Evolutionary conservation across 2,113 vertebrate genomes (phyloP).

Genomic region (Theropithecus gelada): DNA sequence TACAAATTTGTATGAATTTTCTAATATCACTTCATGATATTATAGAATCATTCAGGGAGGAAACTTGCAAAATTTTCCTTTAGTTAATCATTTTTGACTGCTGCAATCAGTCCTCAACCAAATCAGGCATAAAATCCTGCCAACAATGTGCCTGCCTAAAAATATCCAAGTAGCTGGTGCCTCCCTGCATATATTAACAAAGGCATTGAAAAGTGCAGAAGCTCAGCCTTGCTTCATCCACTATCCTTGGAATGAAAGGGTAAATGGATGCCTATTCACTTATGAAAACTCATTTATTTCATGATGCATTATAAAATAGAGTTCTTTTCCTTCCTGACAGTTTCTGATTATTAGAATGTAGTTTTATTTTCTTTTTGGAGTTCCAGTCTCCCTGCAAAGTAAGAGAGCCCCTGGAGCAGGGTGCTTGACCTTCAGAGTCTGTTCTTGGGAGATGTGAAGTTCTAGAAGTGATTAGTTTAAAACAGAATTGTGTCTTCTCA

Average conservation of each 20-base stretch:
- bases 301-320: slow-evolving; percentile 21
- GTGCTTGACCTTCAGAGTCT: neutral
- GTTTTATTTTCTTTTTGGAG: slow-evolving; percentile 2
- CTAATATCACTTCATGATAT: neutral
- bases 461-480: neutral
- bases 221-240: neutral
- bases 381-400: neutral
- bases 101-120: neutral
- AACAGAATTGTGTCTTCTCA: neutral
- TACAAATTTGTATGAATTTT: neutral
- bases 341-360: neutral
- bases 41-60: neutral
- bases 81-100: slow-evolving; percentile 6
- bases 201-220: neutral
- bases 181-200: neutral
- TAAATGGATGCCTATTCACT: slow-evolving; percentile 17
- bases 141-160: neutral
- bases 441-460: neutral
- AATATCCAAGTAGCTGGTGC: neutral
- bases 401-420: neutral
- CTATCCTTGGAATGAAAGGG: neutral
- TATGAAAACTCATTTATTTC: slow-evolving; percentile 32
- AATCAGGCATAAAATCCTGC: neutral
- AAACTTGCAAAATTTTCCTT: neutral
- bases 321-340: neutral